A percentile compares a stretch with the other conserved stretches of the same genome.
These are phyloP conservation scores for Melipona quadrifasciata DNA, from an alignment of 1,140 invertebrate genomes.

Conservation along the genomic window DNA sequence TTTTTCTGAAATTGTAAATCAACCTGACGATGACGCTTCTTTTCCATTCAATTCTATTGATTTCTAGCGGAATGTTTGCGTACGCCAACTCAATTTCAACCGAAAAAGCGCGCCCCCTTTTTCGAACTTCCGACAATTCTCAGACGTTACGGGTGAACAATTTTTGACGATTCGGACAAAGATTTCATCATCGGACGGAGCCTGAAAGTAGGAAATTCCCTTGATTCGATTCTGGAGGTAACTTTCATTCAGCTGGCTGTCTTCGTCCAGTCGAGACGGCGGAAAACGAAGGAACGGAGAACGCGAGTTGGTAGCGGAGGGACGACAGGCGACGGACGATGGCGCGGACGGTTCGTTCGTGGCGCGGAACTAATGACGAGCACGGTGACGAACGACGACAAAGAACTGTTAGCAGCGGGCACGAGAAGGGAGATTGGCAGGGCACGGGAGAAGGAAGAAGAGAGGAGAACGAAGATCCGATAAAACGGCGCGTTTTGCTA, in stretches of 20 bases:
- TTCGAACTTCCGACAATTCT: too few relatives aligned
- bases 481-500: slow-evolving; percentile 36
- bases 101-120: too few relatives aligned
- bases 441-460: neutral
- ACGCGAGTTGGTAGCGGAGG: slow-evolving; percentile 26
- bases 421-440: slow-evolving; percentile 39
- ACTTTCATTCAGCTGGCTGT: neutral
- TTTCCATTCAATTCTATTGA: too few relatives aligned
- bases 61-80: too few relatives aligned
- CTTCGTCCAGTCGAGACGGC: neutral
- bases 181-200: too few relatives aligned
- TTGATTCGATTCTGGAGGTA: slow-evolving; percentile 4
- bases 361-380: slow-evolving; percentile 76
- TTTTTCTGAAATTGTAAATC: too few relatives aligned
- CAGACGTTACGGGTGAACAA: too few relatives aligned
- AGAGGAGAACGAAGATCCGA: slow-evolving; percentile 23
- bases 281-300: neutral
- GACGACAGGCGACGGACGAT: neutral
- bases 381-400: slow-evolving; percentile 58
- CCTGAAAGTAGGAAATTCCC: too few relatives aligned
- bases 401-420: slow-evolving; percentile 48
- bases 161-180: too few relatives aligned
- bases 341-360: slow-evolving; percentile 58
- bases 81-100: too few relatives aligned
- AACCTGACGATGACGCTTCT: too few relatives aligned